Base-by-base conservation (phyloP, 2,797 vertebrate genomes). In the Pseudochirops cupreus region DNA sequence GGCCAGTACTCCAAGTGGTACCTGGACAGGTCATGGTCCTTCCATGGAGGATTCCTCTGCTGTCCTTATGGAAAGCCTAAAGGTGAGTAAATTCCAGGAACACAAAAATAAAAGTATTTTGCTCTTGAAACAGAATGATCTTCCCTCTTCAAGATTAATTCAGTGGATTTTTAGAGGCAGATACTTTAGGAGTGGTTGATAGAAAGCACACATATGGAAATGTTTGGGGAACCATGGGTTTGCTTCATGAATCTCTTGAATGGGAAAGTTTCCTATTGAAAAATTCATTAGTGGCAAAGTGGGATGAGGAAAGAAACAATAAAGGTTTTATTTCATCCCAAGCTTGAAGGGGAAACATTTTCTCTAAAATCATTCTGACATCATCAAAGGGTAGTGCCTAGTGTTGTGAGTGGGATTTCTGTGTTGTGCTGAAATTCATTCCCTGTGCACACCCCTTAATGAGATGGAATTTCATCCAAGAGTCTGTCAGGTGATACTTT, bases 21-120 rank as follows among this genome's bases (percentile, higher is more conserved):
- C 99, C 97, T 99, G 99, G 99, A 98, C 99, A 98, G 99, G 99
- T 95, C 99, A 99, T 96, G 99, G 99, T 95, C 99, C 99, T 0
- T 98, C 99, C 0, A 99, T 99, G 99, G 99, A 99, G 98, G 99
- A 99, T 95, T 99, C 99, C 5, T 99, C 99, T 95, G 99, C 99
- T 12, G 99, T 99, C 97, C 99, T 99, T 97, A 99, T 99, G 93
- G 99, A 99, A 98, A 99, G 99, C 98, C 99, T 99, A 96, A 99
- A 99, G 99, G 99, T 99, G 97, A 98, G 96, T 97, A 18, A 21
- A 0, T 54, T 39, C 93, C 33, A 5, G 89, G 33, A 56, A 10
- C 21, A 53, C 57, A 62, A 94, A 57, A 18, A 57, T 54, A 4
- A 1, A 7, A 0, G 54, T 31, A 4, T 12, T 59, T 13, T 29